A percentile compares a stretch with the other conserved stretches of the same genome.
Evolutionary conservation across 2,113 vertebrate species (phyloP).

Genomic region (Nipponia nippon): DNA sequence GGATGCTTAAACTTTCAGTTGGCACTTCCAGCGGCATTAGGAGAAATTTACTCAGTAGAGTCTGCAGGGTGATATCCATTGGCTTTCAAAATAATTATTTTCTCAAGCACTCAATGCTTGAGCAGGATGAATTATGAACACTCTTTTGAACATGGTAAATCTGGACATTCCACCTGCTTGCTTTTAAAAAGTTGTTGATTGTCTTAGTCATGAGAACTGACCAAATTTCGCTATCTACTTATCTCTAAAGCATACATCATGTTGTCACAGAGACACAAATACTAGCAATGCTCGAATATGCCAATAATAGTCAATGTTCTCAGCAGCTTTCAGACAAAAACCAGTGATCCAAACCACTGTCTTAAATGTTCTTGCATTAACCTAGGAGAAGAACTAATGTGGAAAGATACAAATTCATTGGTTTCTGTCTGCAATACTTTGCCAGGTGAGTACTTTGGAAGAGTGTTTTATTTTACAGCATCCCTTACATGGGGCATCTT

Average conservation of each 20-base stretch:
- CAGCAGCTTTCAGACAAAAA: not conserved
- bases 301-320: not conserved
- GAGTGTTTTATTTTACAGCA: not conserved
- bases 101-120: not conserved
- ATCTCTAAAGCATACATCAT: not conserved
- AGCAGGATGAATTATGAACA: not conserved
- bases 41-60: not conserved
- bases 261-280: not conserved
- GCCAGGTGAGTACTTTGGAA: not conserved
- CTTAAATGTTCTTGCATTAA: not conserved
- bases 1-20: not conserved
- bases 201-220: not conserved
- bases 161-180: not conserved
- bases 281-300: not conserved
- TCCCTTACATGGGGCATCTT: not conserved
- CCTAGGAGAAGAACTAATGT: not conserved
- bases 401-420: not conserved
- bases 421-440: not conserved
- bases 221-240: not conserved
- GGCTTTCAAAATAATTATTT: not conserved
- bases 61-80: not conserved
- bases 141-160: not conserved
- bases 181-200: not conserved
- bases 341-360: fast-evolving
- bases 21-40: not conserved